A percentile compares a stretch with the other conserved stretches of the same genome.
Conservation (phyloP, 2,113 vertebrate genomes). For the Butorides virescens region DNA sequence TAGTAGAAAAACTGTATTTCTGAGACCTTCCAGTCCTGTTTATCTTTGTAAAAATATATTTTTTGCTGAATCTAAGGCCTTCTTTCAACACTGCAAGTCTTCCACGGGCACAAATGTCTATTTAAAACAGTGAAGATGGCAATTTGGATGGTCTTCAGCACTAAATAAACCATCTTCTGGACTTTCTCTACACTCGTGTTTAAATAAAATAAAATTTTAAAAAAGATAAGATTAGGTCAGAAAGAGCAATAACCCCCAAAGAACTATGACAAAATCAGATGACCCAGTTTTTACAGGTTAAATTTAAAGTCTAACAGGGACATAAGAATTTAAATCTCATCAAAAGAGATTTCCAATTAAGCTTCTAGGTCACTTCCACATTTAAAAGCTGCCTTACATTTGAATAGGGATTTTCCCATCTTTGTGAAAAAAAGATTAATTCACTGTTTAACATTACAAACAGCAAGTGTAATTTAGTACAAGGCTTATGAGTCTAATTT, state of each 20-base stretch:
- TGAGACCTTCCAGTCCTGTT: background rate
- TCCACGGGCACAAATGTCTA: background rate
- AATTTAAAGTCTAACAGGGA: background rate
- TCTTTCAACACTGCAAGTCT: background rate
- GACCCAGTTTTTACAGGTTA: background rate
- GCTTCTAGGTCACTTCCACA: background rate
- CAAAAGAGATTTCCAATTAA: background rate
- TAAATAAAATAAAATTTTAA: background rate
- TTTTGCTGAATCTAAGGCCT: background rate
- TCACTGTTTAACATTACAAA: constrained; percentile 23
- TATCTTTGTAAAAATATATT: background rate
- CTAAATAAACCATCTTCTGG: background rate
- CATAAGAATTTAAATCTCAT: background rate
- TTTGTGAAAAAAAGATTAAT: background rate
- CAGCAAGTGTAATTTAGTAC: background rate
- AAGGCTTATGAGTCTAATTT: background rate
- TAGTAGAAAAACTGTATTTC: background rate
- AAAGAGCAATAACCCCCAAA: background rate
- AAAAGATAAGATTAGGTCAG: background rate
- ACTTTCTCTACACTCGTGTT: fast-evolving
- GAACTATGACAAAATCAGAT: background rate
- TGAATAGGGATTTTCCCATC: constrained; percentile 29
- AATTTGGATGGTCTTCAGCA: background rate
- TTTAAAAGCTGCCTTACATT: background rate
- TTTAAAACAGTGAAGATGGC: background rate